Evolutionary conservation across 1,140 invertebrate genomes (phyloP), one percentile per base, ranked within the genome.

Genomic region (Euglossa dilemma): DNA sequence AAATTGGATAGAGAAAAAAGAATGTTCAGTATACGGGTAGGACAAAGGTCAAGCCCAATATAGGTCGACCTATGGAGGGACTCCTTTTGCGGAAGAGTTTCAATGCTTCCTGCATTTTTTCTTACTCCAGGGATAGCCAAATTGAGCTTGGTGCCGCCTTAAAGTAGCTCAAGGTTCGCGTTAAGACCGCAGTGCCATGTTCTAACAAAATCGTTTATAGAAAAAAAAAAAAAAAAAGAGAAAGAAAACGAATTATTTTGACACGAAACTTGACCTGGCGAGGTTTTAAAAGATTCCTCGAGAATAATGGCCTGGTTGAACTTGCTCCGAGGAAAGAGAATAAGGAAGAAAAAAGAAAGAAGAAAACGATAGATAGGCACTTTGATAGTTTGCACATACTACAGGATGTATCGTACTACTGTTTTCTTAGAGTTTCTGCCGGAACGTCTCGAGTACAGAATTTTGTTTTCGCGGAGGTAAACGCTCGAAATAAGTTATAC

Each of bases 131-230:
- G 11, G 28, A 77, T 36, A 59, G 43, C 20, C n/a, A 47, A 78
- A 78, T 54, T 11, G 47, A 70, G 36, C 63, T 20, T 11, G 28
- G n/a, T n/a, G 43, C 25, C 43, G n/a, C 20, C 45, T 59, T 61
- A 61, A 76, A 70, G 52, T 78, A 77, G 63, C 64, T 78, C 76
- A 78, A 78, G 76, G 52, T 70, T 78, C 64, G 28, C 23, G 18
- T 77, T 70, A 69, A 70, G 64, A 78, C n/a, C 12, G 36, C 52
- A 25, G 52, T 43, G n/a, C 25, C 25, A n/a, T 6, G 12, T n/a
- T 47, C 18, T 47, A 69, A n/a, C 20, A 47, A 23, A 47, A 69
- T 20, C 36, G 23, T 78, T 78, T 78, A 57, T 54, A n/a, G 11
- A 14, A 12, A n/a, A 16, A 18, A 45, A 25, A 45, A 47, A 66